These are phyloP conservation scores for Lota lota DNA, from an alignment of 2,113 vertebrate genomes.

Conservation along the genomic window DNA sequence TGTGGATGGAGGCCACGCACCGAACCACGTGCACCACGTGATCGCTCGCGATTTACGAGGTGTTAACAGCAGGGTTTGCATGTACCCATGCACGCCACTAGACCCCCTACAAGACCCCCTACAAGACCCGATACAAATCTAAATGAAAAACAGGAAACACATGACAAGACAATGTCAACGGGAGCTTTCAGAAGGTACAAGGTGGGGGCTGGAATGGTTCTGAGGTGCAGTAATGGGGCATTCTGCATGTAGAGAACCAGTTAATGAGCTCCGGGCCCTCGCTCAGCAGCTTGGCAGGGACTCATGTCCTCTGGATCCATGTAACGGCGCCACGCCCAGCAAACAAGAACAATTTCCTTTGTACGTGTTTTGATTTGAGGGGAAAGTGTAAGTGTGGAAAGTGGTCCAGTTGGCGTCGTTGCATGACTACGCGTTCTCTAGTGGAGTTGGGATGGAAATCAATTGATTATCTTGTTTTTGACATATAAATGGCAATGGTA, in stretches of 20 bases:
- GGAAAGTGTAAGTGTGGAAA: neutral
- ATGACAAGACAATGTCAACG: no score
- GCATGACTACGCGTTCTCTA: no score
- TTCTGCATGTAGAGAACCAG: neutral
- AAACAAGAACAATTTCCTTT: constrained; percentile 21
- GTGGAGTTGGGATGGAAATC: no score
- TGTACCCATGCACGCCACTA: neutral
- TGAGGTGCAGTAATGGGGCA: constrained; percentile 22
- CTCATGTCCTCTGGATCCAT: neutral
- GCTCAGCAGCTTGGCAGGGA: constrained; percentile 14
- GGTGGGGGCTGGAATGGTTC: constrained; percentile 15
- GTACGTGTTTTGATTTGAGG: neutral
- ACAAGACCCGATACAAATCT: no score
- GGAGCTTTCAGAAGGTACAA: no score
- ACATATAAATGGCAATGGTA: no score
- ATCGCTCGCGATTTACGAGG: constrained; percentile 27
- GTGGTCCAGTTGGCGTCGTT: neutral
- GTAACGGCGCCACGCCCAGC: neutral
- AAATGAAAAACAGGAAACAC: no score
- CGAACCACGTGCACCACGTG: constrained; percentile 13
- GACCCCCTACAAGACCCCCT: no score
- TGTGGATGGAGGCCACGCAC: constrained; percentile 2
- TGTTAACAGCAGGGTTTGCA: constrained; percentile 16
- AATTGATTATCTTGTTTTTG: no score
- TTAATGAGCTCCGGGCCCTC: neutral